phyloP scores from a whole-genome alignment of 2,888 invertebrate species.

The Dilophus febrilis region DNA sequence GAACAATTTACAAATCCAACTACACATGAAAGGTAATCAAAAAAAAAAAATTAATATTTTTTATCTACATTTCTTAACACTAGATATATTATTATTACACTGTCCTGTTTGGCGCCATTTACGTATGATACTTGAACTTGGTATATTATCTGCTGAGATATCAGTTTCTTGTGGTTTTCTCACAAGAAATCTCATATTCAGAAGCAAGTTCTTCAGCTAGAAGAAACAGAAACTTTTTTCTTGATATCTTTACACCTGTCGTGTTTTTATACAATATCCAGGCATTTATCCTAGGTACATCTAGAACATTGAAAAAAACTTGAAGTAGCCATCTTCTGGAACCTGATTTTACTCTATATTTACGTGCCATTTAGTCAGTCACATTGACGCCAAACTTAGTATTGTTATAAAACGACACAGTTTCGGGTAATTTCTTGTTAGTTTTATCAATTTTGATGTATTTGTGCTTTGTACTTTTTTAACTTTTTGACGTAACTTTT shows the following conservation, averaged over 20 bases:
- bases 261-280: constrained; percentile 16
- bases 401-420: constrained; percentile 14
- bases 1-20: constrained; percentile 44
- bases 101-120: constrained; percentile 11
- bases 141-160: too few relatives aligned
- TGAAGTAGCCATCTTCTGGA: constrained; percentile 15
- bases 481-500: constrained; percentile 12
- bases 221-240: too few relatives aligned
- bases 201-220: too few relatives aligned
- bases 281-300: constrained; percentile 14
- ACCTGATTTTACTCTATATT: constrained; percentile 15
- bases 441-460: constrained; percentile 13
- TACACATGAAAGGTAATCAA: constrained; percentile 59
- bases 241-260: too few relatives aligned
- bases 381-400: constrained; percentile 13
- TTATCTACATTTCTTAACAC: too few relatives aligned
- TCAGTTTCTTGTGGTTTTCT: too few relatives aligned
- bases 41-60: too few relatives aligned
- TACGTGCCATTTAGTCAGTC: constrained; percentile 16
- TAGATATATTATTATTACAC: constrained; percentile 9
- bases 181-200: too few relatives aligned
- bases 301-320: constrained; percentile 15
- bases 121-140: too few relatives aligned
- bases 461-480: constrained; percentile 15
- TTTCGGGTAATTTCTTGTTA: constrained; percentile 14